Conservation (phyloP, 2,888 invertebrate genomes). For the Sisyra terminalis region DNA sequence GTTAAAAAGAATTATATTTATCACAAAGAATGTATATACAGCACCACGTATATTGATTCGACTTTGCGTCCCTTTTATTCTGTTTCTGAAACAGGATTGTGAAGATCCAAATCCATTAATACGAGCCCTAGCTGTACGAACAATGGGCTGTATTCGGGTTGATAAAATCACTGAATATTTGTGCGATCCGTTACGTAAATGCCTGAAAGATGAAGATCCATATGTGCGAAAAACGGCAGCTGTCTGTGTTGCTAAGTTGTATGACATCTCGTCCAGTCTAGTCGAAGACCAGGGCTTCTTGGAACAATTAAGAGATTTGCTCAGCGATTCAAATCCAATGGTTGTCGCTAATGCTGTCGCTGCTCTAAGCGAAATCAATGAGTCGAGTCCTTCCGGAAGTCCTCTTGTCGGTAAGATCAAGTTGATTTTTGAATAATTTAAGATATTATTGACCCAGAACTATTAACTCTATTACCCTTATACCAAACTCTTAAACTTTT, state of each 20-base stretch:
- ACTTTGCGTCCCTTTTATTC: slow-evolving; percentile 9
- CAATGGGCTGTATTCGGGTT: slow-evolving; percentile 99
- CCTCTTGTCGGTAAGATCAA: slow-evolving; percentile 56
- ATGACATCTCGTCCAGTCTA: slow-evolving; percentile 72
- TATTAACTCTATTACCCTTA: no score
- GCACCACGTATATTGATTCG: slow-evolving; percentile 8
- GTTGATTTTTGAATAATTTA: no score
- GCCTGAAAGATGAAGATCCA: slow-evolving; percentile 89
- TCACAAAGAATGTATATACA: slow-evolving; percentile 3
- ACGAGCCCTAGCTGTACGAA: slow-evolving; percentile 92
- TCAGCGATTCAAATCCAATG: slow-evolving; percentile 99
- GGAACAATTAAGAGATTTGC: slow-evolving; percentile 87
- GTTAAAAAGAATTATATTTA: neutral
- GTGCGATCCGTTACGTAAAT: slow-evolving; percentile 92
- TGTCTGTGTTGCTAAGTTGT: slow-evolving; percentile 96
- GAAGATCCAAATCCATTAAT: slow-evolving; percentile 99
- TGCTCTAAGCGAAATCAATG: slow-evolving; percentile 95
- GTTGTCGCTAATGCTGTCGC: slow-evolving; percentile 99
- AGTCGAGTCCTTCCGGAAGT: slow-evolving; percentile 88
- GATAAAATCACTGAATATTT: slow-evolving; percentile 99
- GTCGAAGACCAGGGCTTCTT: slow-evolving; percentile 82
- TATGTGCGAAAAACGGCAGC: slow-evolving; percentile 98
- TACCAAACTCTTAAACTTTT: no score
- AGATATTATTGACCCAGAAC: no score
- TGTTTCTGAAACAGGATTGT: slow-evolving; percentile 59